Evolutionary conservation across 2,888 invertebrate genomes (phyloP), one percentile per base, ranked within the genome.

Genomic region (Andrena flavipes): DNA sequence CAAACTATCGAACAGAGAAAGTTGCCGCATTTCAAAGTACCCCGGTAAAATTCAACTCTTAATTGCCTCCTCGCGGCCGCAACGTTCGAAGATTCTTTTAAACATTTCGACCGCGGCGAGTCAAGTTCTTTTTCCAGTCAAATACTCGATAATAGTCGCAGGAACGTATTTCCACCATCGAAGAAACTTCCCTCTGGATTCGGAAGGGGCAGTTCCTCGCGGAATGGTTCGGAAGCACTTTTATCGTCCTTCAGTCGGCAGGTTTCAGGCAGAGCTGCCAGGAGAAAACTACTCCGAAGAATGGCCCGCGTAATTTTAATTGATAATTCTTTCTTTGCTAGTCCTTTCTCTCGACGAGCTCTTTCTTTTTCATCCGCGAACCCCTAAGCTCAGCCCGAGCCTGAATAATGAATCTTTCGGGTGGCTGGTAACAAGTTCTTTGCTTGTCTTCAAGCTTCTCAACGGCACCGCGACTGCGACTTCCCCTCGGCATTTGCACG

Each of bases 1-100:
- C 16, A 64, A 77, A 62, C 67, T 62, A 67, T 67, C 42, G 59
- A 42, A 49, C 13, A 33, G 48, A 16, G 16, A 64, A 77, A 70
- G 49, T 75, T 75, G 0, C 30, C 59, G 69, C 68, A 7, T 49
- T 68, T 56, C 20, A 42, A 29, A 54, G 26, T 13, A 48, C 23
- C 51, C 51, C 42, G 23, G 54, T 0, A 48, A n/a, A n/a, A 26
- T 67, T 16, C 42, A 49, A n/a, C n/a, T 33, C 68, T 68, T 68
- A 60, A 68, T 62, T 30, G 69, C 2, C 35, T 7, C 8, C 0
- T 29, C 0, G 60, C 3, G 16, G 16, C 59, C 59, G 13, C 16
- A 2, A 29, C 29, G 13, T 59, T 56, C 3, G 20, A 20, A 8
- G 54, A 56, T 56, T 23, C 54, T 23, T 26, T 20, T 2, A 56